Evolutionary conservation across 2,888 invertebrate genomes (phyloP).

Genomic region (Byasa hedistus): DNA sequence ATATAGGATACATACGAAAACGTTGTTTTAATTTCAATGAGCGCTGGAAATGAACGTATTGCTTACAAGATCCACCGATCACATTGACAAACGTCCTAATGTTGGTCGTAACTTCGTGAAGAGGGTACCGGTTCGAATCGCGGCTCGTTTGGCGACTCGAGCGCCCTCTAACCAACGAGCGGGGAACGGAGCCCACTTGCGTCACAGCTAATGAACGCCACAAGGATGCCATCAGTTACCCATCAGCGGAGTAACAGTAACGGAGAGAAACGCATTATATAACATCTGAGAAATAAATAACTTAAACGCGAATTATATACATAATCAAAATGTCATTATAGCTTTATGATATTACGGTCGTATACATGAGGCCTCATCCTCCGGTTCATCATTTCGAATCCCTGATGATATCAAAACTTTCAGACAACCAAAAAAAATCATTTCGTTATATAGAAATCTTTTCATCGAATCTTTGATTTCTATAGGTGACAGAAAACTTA

Average conservation of each 20-base stretch:
- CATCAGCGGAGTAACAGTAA: conserved; percentile 1
- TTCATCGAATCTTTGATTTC: too few relatives aligned
- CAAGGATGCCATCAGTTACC: neutral
- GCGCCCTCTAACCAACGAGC: conserved; percentile 5
- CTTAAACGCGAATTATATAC: neutral
- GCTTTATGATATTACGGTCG: too few relatives aligned
- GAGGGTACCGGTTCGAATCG: conserved; percentile 15
- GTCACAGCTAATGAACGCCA: conserved; percentile 16
- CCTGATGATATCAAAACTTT: too few relatives aligned
- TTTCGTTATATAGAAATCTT: too few relatives aligned
- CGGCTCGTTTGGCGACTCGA: conserved; percentile 2
- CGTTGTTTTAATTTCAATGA: too few relatives aligned
- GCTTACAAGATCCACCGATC: conserved; percentile 6
- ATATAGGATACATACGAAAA: too few relatives aligned
- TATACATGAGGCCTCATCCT: too few relatives aligned
- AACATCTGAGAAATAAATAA: conserved; percentile 3
- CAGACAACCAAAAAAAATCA: too few relatives aligned
- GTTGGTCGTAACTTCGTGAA: conserved; percentile 1
- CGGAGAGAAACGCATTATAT: neutral
- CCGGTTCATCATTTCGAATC: too few relatives aligned
- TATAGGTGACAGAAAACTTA: too few relatives aligned
- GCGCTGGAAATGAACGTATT: neutral
- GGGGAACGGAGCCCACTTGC: conserved; percentile 6
- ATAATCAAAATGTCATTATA: neutral
- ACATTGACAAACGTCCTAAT: conserved; percentile 3